Evolutionary conservation across 2,797 vertebrate genomes (phyloP).

Genomic region (Lophius americanus): DNA sequence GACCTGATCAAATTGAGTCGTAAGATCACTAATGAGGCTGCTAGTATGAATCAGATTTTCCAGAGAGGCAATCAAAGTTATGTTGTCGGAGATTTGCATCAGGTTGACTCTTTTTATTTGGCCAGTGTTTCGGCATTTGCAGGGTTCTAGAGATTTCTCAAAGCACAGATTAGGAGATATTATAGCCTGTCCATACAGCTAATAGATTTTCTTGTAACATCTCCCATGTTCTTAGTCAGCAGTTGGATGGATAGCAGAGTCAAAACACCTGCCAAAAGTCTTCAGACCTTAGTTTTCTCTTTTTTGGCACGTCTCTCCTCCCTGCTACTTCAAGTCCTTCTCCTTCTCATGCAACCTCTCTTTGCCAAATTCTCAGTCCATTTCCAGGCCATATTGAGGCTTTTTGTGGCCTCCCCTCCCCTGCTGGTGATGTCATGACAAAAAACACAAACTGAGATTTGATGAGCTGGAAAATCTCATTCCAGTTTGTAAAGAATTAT

Average conservation of each 20-base stretch:
- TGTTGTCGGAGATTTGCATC: constrained; percentile 19
- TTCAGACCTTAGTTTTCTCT: constrained; percentile 63
- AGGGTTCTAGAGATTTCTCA: constrained; percentile 21
- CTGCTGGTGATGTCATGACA: constrained; percentile 62
- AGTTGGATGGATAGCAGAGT: constrained; percentile 74
- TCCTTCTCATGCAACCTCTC: constrained; percentile 71
- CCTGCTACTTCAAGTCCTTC: constrained; percentile 67
- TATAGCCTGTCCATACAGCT: constrained; percentile 41
- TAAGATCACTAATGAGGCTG: constrained; percentile 28
- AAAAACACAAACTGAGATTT: constrained; percentile 68
- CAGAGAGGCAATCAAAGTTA: not conserved
- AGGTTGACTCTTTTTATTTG: constrained; percentile 11
- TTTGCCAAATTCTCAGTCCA: constrained; percentile 61
- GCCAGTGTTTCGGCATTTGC: not conserved
- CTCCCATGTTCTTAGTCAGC: constrained; percentile 66
- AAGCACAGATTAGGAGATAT: constrained; percentile 45
- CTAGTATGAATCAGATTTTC: constrained; percentile 43
- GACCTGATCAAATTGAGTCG: constrained; percentile 51
- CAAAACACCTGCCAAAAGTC: constrained; percentile 74
- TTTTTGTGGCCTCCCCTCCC: constrained; percentile 39
- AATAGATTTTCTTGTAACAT: constrained; percentile 63
- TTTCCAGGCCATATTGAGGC: constrained; percentile 69
- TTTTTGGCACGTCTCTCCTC: constrained; percentile 66
- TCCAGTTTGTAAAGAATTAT: constrained; percentile 57
- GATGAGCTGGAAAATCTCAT: constrained; percentile 74